These are phyloP conservation scores for Perizoma flavofasciatum DNA, from an alignment of 2,888 invertebrate species.

Conservation along the genomic window DNA sequence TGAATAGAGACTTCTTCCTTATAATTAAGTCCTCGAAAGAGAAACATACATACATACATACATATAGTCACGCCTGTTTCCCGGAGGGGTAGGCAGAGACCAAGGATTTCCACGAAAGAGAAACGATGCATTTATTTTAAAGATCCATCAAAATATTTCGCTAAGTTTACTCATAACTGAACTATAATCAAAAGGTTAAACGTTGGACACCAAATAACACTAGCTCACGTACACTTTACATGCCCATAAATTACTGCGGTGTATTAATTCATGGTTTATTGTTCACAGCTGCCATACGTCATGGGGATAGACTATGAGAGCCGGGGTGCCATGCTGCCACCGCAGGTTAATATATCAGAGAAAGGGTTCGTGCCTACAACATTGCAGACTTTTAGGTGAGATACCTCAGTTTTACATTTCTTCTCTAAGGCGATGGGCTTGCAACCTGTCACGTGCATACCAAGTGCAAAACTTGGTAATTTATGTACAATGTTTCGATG, in stretches of 20 bases:
- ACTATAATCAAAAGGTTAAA: constrained; percentile 5
- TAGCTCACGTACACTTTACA: constrained; percentile 19
- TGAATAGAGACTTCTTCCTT: too few relatives aligned
- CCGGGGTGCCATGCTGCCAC: constrained; percentile 89
- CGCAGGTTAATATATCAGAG: constrained; percentile 92
- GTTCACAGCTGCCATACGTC: constrained; percentile 88
- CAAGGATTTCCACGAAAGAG: too few relatives aligned
- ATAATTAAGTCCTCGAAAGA: too few relatives aligned
- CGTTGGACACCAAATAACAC: constrained; percentile 14
- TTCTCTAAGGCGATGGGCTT: background rate
- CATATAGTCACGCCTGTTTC: too few relatives aligned
- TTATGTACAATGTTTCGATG: too few relatives aligned
- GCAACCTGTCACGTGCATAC: too few relatives aligned
- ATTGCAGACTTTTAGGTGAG: constrained; percentile 88
- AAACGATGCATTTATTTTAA: too few relatives aligned
- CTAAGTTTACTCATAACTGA: too few relatives aligned
- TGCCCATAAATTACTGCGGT: constrained; percentile 23
- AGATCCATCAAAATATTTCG: too few relatives aligned
- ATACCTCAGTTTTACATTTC: constrained; percentile 10
- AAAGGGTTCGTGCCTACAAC: constrained; percentile 91
- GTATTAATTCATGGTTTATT: constrained; percentile 28
- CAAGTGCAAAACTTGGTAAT: too few relatives aligned
- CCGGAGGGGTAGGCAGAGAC: too few relatives aligned
- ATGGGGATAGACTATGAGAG: constrained; percentile 91
- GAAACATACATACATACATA: too few relatives aligned